These are phyloP conservation scores for Tipula vernalis DNA, from an alignment of 2,888 invertebrate genomes.

Conservation along the genomic window DNA sequence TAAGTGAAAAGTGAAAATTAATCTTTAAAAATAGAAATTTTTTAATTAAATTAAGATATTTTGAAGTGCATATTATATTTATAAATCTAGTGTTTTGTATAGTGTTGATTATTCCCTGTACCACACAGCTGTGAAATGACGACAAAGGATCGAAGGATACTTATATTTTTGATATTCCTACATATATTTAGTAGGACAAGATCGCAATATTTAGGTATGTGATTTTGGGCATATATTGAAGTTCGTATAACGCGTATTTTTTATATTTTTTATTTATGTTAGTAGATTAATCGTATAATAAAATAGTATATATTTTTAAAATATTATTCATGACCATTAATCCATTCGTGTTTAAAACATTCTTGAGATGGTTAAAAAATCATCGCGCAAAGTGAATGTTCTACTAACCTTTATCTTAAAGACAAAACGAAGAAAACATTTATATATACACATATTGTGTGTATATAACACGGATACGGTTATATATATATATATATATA, in stretches of 20 bases:
- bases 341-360: background rate
- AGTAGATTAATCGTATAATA: background rate
- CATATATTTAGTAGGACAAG: background rate
- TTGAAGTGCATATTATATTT: background rate
- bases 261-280: background rate
- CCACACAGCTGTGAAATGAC: background rate
- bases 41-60: background rate
- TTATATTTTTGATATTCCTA: background rate
- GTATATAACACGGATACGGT: background rate
- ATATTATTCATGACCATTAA: background rate
- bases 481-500: too few relatives aligned
- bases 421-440: background rate
- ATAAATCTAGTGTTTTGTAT: background rate
- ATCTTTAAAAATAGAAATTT: background rate
- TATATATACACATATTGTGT: background rate
- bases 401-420: background rate
- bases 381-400: background rate
- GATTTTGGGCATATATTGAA: background rate
- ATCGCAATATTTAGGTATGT: background rate
- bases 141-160: background rate
- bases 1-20: background rate
- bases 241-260: background rate
- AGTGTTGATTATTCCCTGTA: background rate
- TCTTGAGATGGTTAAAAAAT: background rate
- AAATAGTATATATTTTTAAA: too few relatives aligned